A percentile compares a stretch with the other conserved stretches of the same genome.
These are phyloP conservation scores for Psammodynastes pulverulentus DNA, from an alignment of 2,113 vertebrate species.

Conservation along the genomic window DNA sequence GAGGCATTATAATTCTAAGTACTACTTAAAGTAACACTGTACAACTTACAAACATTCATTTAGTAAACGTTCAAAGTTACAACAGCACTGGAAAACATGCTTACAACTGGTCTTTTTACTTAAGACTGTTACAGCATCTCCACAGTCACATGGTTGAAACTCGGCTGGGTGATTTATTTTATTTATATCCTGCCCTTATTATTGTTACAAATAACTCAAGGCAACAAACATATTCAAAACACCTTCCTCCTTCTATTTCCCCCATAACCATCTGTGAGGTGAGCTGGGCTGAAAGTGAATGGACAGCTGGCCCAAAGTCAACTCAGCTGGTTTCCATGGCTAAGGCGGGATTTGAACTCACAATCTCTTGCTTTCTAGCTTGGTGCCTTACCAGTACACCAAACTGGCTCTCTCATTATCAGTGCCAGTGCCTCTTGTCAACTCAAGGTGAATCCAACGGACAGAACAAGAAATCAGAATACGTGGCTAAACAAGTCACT, in stretches of 20 bases:
- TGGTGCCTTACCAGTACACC: too few species aligned
- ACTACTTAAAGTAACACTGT: not conserved
- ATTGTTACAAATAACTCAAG: not conserved
- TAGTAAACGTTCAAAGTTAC: not conserved
- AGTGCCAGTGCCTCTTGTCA: not conserved
- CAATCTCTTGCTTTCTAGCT: too few species aligned
- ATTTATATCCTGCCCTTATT: not conserved
- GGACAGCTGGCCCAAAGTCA: too few species aligned
- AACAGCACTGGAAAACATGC: not conserved
- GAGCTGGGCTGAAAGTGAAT: too few species aligned
- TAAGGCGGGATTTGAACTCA: too few species aligned
- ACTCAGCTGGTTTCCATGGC: too few species aligned
- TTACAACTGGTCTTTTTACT: not conserved
- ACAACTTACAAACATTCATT: not conserved
- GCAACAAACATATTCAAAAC: too few species aligned
- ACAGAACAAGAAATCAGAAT: not conserved
- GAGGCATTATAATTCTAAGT: not conserved
- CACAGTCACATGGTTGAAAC: not conserved
- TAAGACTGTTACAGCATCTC: not conserved
- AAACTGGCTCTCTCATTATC: not conserved
- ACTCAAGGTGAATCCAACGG: not conserved
- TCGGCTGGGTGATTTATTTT: not conserved
- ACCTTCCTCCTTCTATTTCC: too few species aligned
- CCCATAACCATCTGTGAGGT: too few species aligned
- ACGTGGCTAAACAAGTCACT: not conserved